phyloP scores from a whole-genome alignment of 2,113 vertebrate species.

The Desmodus rotundus region DNA sequence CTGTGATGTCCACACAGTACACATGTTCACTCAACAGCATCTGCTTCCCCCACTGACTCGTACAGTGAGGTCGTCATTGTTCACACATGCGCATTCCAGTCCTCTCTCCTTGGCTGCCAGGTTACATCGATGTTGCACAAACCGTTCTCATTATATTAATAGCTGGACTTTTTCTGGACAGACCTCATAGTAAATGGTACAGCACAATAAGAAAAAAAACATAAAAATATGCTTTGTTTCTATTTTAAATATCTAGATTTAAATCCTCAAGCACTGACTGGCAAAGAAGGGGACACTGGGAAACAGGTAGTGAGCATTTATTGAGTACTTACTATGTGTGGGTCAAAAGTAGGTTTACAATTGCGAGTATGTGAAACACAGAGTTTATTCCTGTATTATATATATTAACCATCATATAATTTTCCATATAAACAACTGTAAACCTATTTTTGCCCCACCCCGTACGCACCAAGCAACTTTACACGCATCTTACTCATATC shows the following conservation, averaged over 20 bases:
- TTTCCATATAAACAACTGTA: not conserved
- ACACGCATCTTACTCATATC: not conserved
- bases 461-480: not conserved
- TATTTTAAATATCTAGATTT: not conserved
- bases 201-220: not conserved
- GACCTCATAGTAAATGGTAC: not conserved
- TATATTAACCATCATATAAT: not conserved
- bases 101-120: too few relatives aligned
- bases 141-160: too few relatives aligned
- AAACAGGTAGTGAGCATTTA: not conserved
- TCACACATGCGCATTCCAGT: too few relatives aligned
- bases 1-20: too few relatives aligned
- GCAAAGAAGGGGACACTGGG: not conserved
- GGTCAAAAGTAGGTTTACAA: not conserved
- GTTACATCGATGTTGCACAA: too few relatives aligned
- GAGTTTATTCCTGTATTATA: not conserved
- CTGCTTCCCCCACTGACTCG: too few relatives aligned
- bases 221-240: not conserved
- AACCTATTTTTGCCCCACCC: not conserved
- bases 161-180: too few relatives aligned
- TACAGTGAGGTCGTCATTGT: too few relatives aligned
- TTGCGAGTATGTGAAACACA: not conserved
- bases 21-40: too few relatives aligned
- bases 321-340: not conserved
- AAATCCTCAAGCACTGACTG: not conserved